Conservation (phyloP, 2,797 vertebrate genomes). For the Fistularia commersonii region DNA sequence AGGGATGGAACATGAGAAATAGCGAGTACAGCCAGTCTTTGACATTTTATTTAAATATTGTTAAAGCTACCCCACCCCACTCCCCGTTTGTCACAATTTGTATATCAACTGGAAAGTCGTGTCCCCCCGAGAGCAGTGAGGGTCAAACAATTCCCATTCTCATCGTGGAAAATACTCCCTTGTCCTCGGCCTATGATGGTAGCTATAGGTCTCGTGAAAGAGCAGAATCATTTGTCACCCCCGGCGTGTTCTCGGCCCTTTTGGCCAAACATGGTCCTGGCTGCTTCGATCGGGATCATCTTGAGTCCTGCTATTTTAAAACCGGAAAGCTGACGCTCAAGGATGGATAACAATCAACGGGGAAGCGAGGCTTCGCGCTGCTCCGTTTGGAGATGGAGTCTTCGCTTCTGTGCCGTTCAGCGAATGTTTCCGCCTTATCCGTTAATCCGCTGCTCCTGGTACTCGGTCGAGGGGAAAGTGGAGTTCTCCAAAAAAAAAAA, state of each 20-base stretch:
- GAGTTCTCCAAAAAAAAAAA: too few relatives aligned
- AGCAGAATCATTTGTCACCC: constrained; percentile 14
- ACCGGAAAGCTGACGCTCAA: background rate
- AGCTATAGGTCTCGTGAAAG: constrained; percentile 10
- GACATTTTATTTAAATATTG: background rate
- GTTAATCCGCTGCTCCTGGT: too few relatives aligned
- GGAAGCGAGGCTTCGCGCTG: background rate
- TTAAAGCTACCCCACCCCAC: background rate
- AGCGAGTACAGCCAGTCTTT: constrained; percentile 3
- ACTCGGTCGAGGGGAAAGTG: too few relatives aligned
- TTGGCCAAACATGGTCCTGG: constrained; percentile 12
- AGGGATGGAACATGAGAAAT: constrained; percentile 2
- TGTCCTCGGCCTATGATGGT: constrained; percentile 10
- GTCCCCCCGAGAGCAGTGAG: constrained; percentile 17
- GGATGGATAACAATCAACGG: background rate
- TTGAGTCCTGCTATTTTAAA: background rate
- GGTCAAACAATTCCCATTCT: constrained; percentile 20
- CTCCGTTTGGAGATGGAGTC: background rate
- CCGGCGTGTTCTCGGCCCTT: background rate
- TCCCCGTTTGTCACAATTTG: constrained; percentile 21
- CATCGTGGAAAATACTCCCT: constrained; percentile 7
- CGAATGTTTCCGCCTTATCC: too few relatives aligned
- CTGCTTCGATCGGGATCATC: background rate
- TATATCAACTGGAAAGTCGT: constrained; percentile 2
- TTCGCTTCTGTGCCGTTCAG: too few relatives aligned